Base-by-base conservation (phyloP, 2,113 vertebrate species). In the Thymallus thymallus region DNA sequence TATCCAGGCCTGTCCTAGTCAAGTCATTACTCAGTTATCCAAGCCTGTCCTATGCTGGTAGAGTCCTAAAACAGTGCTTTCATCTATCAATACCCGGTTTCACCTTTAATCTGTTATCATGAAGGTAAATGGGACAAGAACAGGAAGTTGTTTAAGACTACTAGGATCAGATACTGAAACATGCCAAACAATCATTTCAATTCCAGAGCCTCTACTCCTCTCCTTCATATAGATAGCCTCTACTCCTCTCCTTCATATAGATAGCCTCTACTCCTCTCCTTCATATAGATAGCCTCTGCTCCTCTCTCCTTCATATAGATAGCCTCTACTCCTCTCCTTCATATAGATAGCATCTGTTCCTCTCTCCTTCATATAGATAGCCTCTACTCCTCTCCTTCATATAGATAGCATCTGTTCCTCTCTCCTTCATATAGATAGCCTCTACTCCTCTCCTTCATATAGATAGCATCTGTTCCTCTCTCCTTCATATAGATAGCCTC, bases 1-100 rank as follows among this genome's bases (percentile, higher is more conserved):
- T 14, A 29, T 73, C 56, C 69, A 23, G 9, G 5, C 69, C 18
- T 45, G 3, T 78, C n/a, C n/a, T n/a, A n/a, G n/a, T n/a, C n/a
- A n/a, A n/a, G n/a, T 41, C 12, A 80, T 82, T 81, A 85, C 83
- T 76, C 32, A 64, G 69, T 35, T 14, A 29, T 73, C 56, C 69
- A 23, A 6, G 5, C 69, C 18, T 45, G 3, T 78, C n/a, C n/a
- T n/a, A n/a, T 22, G 20, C 13, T 63, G 22, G 58, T 23, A 23
- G 13, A 63, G 22, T 63, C 16, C 12, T 3, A 63, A 10, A 30
- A 65, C 26, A 65, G 26, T 16, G 23, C 63, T 30, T 65, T 65
- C 26, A 32, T 3, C 24, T 30, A 64, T 32, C 63, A 16, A 16
- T 16, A 16, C 24, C 24, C 14, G 3, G 46, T 51, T 51, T 51